Base-by-base conservation (phyloP, 2,797 vertebrate species). In the Molossus molossus region DNA sequence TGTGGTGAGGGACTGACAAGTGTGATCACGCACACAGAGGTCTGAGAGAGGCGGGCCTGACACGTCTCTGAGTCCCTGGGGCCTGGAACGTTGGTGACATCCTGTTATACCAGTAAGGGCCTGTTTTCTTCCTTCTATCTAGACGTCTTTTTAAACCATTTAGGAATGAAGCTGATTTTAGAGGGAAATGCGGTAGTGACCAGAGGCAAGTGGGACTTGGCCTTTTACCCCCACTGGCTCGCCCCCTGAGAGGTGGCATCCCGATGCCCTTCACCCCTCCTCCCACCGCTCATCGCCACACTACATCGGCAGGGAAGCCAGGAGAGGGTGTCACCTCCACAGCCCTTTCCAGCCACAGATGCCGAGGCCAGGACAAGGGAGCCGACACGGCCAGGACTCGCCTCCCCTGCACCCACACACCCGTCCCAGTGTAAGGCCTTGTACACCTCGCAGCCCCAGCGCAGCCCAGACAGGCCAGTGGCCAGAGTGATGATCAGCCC, bases 111-210 rank as follows among this genome's bases (percentile, higher is more conserved):
- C 2, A 60, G 27, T 53, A 64, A 40, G 18, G 13, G 57, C 23
- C 18, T 17, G 0, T 64, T 87, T 70, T 45, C 77, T 79, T 77
- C 67, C 12, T 88, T 25, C 18, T 15, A 10, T 50, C 9, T 77
- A 29, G 48, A 55, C 70, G 64, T 90, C 58, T 77, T 88, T 82
- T 37, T 14, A 48, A 92, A 81, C 25, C 58, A 79, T 92, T 33
- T 92, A 73, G 79, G 67, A 75, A 86, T 67, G 29, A 83, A 88
- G 33, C 12, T 40, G 64, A 45, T 75, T 80, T 80, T 40, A 81
- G 84, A 87, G 79, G 11, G n/a, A 70, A 80, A 29, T 45, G 88
- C 23, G 48, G 84, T 23, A 45, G 33, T 33, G 83, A 81, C 15
- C 45, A 64, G 50, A 73, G 23, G 65, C 9, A 11, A 21, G 29